Evolutionary conservation across 2,888 invertebrate species (phyloP).

Genomic region (Acleris holmiana): DNA sequence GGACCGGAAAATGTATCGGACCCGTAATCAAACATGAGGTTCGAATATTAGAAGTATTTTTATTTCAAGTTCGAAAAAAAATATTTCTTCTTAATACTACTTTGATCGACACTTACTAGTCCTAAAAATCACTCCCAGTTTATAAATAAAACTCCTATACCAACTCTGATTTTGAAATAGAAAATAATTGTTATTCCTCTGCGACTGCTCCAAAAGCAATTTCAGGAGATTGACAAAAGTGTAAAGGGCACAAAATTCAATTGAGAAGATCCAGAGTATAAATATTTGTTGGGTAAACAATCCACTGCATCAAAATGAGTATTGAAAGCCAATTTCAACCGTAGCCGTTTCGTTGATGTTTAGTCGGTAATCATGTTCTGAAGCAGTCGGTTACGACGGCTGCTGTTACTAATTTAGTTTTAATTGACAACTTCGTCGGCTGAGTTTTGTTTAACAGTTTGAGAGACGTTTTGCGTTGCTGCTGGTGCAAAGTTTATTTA

Average conservation of each 20-base stretch:
- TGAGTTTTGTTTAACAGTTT: slow-evolving; percentile 23
- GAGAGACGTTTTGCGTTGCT: not conserved
- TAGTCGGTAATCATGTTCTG: slow-evolving; percentile 39
- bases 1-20: too few species aligned
- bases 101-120: too few species aligned
- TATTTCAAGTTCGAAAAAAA: too few species aligned
- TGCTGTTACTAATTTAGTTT: slow-evolving; percentile 36
- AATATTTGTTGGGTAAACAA: slow-evolving; percentile 45
- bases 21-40: too few species aligned
- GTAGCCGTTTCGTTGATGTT: slow-evolving; percentile 38
- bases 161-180: not conserved
- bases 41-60: too few species aligned
- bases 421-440: slow-evolving; percentile 36
- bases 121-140: too few species aligned
- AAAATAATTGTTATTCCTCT: slow-evolving; percentile 17
- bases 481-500: not conserved
- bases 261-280: slow-evolving; percentile 29
- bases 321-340: slow-evolving; percentile 42
- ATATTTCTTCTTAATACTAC: too few species aligned
- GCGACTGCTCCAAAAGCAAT: not conserved
- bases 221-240: slow-evolving; percentile 1
- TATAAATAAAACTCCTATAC: slow-evolving; percentile 31
- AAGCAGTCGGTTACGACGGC: slow-evolving; percentile 23
- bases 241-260: slow-evolving; percentile 22
- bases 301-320: slow-evolving; percentile 40